Evolutionary conservation across 1,140 invertebrate genomes (phyloP).

Genomic region (Hestina assimilis): DNA sequence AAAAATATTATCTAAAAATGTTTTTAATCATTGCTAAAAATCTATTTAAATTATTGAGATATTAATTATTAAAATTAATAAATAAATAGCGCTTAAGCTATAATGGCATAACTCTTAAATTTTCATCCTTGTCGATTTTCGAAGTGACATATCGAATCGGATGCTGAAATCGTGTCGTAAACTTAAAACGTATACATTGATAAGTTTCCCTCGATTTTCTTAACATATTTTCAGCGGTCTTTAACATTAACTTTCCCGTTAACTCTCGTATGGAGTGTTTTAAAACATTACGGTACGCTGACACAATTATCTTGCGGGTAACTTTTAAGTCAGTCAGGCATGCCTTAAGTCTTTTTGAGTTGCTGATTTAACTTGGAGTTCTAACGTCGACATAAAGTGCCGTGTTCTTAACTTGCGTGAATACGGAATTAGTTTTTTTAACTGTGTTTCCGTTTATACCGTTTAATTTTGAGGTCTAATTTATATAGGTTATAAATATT

Average conservation of each 20-base stretch:
- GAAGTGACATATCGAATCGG: neutral
- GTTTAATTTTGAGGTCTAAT: neutral
- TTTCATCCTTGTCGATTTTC: neutral
- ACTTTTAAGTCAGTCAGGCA: constrained; percentile 50
- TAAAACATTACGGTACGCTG: constrained; percentile 61
- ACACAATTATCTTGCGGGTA: constrained; percentile 53
- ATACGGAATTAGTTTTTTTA: constrained; percentile 24
- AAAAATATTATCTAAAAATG: too few relatives aligned
- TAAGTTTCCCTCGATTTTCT: constrained; percentile 43
- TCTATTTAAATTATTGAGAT: too few relatives aligned
- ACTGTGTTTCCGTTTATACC: constrained; percentile 2
- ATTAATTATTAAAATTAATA: too few relatives aligned
- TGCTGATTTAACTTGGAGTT: constrained; percentile 30
- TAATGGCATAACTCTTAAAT: too few relatives aligned
- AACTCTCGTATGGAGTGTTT: constrained; percentile 64
- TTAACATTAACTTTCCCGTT: constrained; percentile 51
- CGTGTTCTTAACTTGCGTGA: constrained; percentile 21
- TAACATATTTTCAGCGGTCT: constrained; percentile 53
- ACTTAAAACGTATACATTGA: constrained; percentile 12
- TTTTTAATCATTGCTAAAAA: too few relatives aligned
- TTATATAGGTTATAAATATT: too few relatives aligned
- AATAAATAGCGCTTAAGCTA: too few relatives aligned
- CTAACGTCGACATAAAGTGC: constrained; percentile 34
- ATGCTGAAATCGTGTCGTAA: constrained; percentile 19
- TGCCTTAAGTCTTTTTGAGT: constrained; percentile 19